These are phyloP conservation scores for Papilio elwesi DNA, from an alignment of 2,888 invertebrate species.

Conservation along the genomic window DNA sequence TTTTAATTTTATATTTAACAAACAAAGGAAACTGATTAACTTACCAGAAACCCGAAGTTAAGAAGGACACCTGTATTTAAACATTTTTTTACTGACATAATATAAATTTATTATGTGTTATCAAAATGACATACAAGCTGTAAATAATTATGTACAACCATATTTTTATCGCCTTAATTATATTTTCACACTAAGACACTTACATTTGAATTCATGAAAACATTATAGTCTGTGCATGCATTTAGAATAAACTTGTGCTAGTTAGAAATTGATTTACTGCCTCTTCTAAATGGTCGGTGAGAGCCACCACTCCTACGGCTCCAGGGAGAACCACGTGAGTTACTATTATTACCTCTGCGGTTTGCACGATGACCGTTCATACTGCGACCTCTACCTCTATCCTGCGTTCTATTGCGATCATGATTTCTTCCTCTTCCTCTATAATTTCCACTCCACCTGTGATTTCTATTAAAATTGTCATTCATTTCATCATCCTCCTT, in stretches of 20 bases:
- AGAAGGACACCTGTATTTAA: slow-evolving; percentile 60
- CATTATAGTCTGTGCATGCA: slow-evolving; percentile 60
- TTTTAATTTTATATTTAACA: slow-evolving; percentile 53
- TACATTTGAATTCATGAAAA: slow-evolving; percentile 58
- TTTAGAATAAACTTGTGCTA: slow-evolving; percentile 55
- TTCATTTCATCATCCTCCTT: slow-evolving; percentile 65
- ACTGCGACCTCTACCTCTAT: slow-evolving; percentile 67
- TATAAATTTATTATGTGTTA: slow-evolving; percentile 75
- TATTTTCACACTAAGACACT: slow-evolving; percentile 69
- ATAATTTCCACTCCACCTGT: slow-evolving; percentile 69
- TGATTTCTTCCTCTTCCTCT: slow-evolving; percentile 65
- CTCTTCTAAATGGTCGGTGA: slow-evolving; percentile 72
- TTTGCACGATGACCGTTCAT: slow-evolving; percentile 51
- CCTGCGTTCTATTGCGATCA: slow-evolving; percentile 57
- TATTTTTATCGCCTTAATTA: slow-evolving; percentile 66
- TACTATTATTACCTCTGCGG: slow-evolving; percentile 50
- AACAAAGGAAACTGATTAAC: slow-evolving; percentile 64
- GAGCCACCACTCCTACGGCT: slow-evolving; percentile 64
- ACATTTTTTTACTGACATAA: slow-evolving; percentile 64
- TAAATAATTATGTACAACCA: slow-evolving; percentile 79
- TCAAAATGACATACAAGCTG: slow-evolving; percentile 73
- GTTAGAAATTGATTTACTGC: slow-evolving; percentile 69
- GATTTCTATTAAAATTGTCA: slow-evolving; percentile 62
- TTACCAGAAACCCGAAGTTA: slow-evolving; percentile 61
- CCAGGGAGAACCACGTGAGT: slow-evolving; percentile 63